Evolutionary conservation across 2,888 invertebrate genomes (phyloP), one percentile per base, ranked within the genome.

Genomic region (Tipula helvola): DNA sequence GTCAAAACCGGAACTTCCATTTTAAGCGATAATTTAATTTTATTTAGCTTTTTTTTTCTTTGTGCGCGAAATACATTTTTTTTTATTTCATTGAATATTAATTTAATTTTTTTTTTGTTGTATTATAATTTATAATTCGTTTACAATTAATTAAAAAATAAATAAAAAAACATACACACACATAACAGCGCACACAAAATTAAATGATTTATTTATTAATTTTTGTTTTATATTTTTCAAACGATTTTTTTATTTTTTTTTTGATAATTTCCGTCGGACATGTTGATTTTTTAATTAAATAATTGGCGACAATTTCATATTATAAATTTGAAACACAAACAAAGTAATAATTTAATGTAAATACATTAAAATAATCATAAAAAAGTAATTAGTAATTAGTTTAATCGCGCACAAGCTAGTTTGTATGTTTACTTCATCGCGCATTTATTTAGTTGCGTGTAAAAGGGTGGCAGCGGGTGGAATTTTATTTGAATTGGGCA

Each of bases 1-100:
- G 85, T 85, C 85, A 86, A 86, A 86, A 87, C 87, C 87, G 87
- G 87, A 87, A 87, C 87, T 87, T 85, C 87, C 87, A 85, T 87
- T 86, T 87, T 41, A 16, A 87, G 87, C 36, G 39, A 57, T 57
- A 84, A 39, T 84, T 84, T 84, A 39, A 39, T 84, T 84, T 36
- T 36, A 83, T 83, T 83, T 83, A 28, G 28, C 28, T 83, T 83
- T 83, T 18, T 39, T 84, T 84, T 39, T 41, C 36, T 84, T 84
- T 84, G 84, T 84, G 84, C 84, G 84, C 84, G 41, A 84, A 84
- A 16, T 84, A 84, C 36, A 39, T 39, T 16, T 84, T 36, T 52
- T 52, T 84, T 39, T 84, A 36, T 39, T 84, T 84, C 41, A 39
- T 10, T 84, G 84, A 39, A 84, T 84, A 84, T 84, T 84, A 84